Base-by-base conservation (phyloP, 2,888 invertebrate species). In the Campoplex nolae region DNA sequence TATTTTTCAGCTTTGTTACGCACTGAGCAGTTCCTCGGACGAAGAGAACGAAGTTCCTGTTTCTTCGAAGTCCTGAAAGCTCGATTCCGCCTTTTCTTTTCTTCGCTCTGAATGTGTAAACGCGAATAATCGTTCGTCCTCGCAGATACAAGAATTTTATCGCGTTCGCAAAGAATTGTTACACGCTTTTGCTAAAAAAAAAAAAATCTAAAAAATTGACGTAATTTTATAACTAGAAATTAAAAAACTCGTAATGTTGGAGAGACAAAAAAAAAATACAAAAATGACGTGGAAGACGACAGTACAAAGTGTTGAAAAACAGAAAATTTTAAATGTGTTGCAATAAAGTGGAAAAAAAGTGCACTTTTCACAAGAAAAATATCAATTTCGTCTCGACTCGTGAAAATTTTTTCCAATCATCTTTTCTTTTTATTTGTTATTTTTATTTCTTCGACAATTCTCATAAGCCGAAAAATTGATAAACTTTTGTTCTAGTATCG, bases 1-100 rank as follows among this genome's bases (percentile, higher is more conserved):
- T 42, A 42, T 58, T 58, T 73, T 83, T 23, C 88, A 95, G 95
- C 90, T 94, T 8, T 93, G 93, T 71, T 93, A 90, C 68, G 92
- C 92, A 11, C 89, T 94, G 68, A 93, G 93, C 56, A 90, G 89
- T 23, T 92, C 90, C 4, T 92, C 91, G 68, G 93, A 93, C 8
- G 92, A 92, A 13, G 92, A 93, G 38, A 87, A 88, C 42, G 85
- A 88, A 18, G 38, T 42, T 32, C 38, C 74, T n/a, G 83, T 45
- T n/a, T 9, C 79, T 3, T 78, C 82, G 42, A 88, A 86, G 75
- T 62, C 77, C 32, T 88, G 70, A 86, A 84, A 35, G 11, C 38
- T 4, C 23, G 45, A 42, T 28, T 28, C 58, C 13, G 18, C 65
- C 18, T 32, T 67, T 32, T 56, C 38, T 58, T 70, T 11, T 71